These are phyloP conservation scores for Cryptosula pallasiana DNA, from an alignment of 2,888 invertebrate genomes.

Conservation along the genomic window DNA sequence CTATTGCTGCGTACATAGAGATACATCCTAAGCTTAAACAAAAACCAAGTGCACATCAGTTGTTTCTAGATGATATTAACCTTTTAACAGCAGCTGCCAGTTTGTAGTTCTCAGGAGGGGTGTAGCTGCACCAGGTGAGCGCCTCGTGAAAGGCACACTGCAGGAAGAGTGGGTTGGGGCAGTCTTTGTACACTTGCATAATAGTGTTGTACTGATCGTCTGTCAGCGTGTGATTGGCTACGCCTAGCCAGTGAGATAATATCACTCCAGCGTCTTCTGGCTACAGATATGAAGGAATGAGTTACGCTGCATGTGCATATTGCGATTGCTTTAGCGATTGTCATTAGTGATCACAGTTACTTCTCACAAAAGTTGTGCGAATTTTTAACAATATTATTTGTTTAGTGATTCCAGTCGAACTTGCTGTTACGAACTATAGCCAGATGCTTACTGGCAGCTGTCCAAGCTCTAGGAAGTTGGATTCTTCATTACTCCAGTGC, in stretches of 20 bases:
- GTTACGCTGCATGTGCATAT: no score
- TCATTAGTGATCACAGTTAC: no score
- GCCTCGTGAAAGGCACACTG: conserved; percentile 39
- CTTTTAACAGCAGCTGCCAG: conserved; percentile 38
- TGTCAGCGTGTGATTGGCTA: conserved; percentile 33
- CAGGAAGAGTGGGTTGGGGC: conserved; percentile 40
- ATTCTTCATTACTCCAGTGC: conserved; percentile 31
- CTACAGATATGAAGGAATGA: neutral
- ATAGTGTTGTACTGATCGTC: conserved; percentile 64
- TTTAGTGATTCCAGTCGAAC: no score
- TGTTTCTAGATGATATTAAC: no score
- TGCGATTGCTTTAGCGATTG: no score
- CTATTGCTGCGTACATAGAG: no score
- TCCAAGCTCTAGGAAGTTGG: conserved; percentile 37
- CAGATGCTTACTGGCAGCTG: conserved; percentile 33
- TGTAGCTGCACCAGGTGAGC: conserved; percentile 39
- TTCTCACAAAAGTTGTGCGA: no score
- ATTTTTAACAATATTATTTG: neutral
- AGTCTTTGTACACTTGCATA: conserved; percentile 59
- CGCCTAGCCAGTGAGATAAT: conserved; percentile 36
- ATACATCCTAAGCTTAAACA: no score
- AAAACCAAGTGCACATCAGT: no score
- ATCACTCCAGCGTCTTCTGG: conserved; percentile 35
- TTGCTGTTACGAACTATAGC: no score
- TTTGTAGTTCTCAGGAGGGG: conserved; percentile 32